Percentiles rank a stretch among this genome's conserved stretches.
These are phyloP conservation scores for Electrophaes corylata DNA, from an alignment of 2,888 invertebrate species.

Conservation along the genomic window DNA sequence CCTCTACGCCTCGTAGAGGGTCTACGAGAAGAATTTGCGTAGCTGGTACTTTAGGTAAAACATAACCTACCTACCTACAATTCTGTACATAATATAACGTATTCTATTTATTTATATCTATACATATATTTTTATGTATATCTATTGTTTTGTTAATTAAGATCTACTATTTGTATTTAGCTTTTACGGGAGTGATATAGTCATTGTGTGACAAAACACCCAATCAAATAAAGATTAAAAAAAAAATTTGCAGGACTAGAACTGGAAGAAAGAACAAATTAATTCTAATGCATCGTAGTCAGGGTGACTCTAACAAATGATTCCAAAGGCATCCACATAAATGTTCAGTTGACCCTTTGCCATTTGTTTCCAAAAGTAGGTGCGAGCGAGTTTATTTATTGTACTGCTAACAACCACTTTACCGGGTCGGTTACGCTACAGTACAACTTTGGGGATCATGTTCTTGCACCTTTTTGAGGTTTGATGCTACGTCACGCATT, in stretches of 20 bases:
- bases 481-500: slow-evolving; percentile 39
- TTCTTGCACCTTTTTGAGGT: slow-evolving; percentile 46
- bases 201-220: no score
- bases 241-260: background rate
- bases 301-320: slow-evolving; percentile 14
- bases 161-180: no score
- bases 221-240: no score
- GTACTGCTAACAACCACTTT: slow-evolving; percentile 28
- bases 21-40: background rate
- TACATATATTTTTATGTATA: no score
- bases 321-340: slow-evolving; percentile 13
- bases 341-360: slow-evolving; percentile 23
- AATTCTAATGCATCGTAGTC: no score
- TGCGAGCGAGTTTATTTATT: slow-evolving; percentile 29
- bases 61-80: no score
- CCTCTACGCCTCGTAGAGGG: background rate
- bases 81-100: no score
- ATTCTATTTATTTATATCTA: no score
- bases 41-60: no score
- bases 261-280: background rate
- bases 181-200: no score
- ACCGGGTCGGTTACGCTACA: slow-evolving; percentile 18
- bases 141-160: no score
- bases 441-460: slow-evolving; percentile 18
- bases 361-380: slow-evolving; percentile 28